Evolutionary conservation across 2,113 vertebrate species (phyloP).

Genomic region (Poecilia latipinna): DNA sequence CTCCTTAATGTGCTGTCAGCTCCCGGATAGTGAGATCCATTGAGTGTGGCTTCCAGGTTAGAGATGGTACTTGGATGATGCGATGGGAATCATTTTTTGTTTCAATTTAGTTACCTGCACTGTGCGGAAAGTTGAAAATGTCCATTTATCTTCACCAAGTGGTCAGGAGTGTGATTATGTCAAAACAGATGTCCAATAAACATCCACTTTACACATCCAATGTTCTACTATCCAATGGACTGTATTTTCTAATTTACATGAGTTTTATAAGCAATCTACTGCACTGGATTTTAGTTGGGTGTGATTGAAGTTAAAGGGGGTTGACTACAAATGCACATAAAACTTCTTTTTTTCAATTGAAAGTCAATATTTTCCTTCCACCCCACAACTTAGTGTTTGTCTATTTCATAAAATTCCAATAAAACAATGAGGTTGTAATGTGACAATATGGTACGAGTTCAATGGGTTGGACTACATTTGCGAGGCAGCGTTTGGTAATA

Average conservation of each 20-base stretch:
- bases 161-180: too few relatives aligned
- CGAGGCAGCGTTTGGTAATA: background rate
- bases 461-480: background rate
- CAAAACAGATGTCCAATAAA: too few relatives aligned
- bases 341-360: background rate
- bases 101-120: too few relatives aligned
- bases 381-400: background rate
- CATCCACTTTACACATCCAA: too few relatives aligned
- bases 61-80: too few relatives aligned
- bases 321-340: background rate
- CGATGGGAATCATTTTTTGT: too few relatives aligned
- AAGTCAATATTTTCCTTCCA: background rate
- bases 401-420: background rate
- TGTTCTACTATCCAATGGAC: too few relatives aligned
- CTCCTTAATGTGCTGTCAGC: too few relatives aligned
- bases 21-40: too few relatives aligned
- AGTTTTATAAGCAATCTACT: background rate
- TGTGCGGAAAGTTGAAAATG: too few relatives aligned
- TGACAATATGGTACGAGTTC: background rate
- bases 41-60: too few relatives aligned
- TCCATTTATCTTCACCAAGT: too few relatives aligned
- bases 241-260: background rate
- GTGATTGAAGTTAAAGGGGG: background rate
- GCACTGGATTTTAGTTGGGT: background rate
- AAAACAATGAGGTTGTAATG: background rate